Evolutionary conservation across 2,888 invertebrate genomes (phyloP).

Genomic region (Charanyca ferruginea): DNA sequence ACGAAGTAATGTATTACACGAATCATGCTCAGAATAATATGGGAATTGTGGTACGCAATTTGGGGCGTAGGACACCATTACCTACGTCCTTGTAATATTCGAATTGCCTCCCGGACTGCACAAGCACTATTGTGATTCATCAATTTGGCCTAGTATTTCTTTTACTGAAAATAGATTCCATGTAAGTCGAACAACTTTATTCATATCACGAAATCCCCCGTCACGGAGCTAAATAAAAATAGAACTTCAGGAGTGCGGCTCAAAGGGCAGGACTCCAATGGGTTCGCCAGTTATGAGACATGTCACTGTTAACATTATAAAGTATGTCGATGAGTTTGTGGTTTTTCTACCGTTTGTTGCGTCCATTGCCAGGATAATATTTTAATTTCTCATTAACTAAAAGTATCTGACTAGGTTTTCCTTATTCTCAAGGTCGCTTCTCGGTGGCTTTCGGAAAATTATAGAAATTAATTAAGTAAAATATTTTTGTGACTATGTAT

Average conservation of each 20-base stretch:
- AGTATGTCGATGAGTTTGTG: slow-evolving; percentile 11
- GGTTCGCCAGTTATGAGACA: slow-evolving; percentile 22
- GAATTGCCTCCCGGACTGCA: neutral
- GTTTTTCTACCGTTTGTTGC: slow-evolving; percentile 14
- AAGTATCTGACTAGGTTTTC: slow-evolving; percentile 19
- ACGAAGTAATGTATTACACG: neutral
- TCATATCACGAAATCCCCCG: slow-evolving; percentile 52
- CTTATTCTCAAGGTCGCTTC: neutral
- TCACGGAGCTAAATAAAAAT: slow-evolving; percentile 64
- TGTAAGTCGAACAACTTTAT: slow-evolving; percentile 42
- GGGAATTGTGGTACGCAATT: too few relatives aligned
- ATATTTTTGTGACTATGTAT: neutral
- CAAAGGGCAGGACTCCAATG: slow-evolving; percentile 45
- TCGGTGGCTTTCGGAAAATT: neutral
- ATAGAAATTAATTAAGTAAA: neutral
- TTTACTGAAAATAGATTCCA: slow-evolving; percentile 17
- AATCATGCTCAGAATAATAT: neutral
- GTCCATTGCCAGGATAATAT: neutral
- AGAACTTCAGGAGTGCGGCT: slow-evolving; percentile 54
- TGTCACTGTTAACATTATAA: neutral
- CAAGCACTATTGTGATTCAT: slow-evolving; percentile 12
- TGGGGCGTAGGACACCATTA: too few relatives aligned
- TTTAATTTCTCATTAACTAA: slow-evolving; percentile 2
- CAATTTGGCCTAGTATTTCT: slow-evolving; percentile 14
- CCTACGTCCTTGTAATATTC: neutral